Conservation (phyloP, 2,888 invertebrate species). For the Drosophila atripex region DNA sequence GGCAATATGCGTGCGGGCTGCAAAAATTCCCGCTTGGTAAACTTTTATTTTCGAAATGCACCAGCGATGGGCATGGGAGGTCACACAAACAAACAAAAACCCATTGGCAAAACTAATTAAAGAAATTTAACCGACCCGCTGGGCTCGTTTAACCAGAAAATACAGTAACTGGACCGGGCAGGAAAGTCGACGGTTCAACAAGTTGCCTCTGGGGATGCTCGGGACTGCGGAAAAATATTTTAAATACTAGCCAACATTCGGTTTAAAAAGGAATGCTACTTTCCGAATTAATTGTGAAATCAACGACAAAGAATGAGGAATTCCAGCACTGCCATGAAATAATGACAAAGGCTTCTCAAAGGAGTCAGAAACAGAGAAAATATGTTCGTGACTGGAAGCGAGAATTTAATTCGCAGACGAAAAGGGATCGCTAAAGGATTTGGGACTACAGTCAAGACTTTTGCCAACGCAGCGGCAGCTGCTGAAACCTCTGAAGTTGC, state of each 20-base stretch:
- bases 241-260: conserved; percentile 34
- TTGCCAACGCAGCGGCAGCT: conserved; percentile 19
- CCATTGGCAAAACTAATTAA: conserved; percentile 41
- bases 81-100: neutral
- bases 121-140: conserved; percentile 34
- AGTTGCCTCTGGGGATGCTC: conserved; percentile 14
- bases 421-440: conserved; percentile 48
- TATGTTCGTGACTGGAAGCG: conserved; percentile 44
- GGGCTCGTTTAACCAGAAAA: conserved; percentile 9
- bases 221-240: conserved; percentile 17
- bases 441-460: conserved; percentile 43
- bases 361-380: conserved; percentile 27
- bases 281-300: conserved; percentile 44
- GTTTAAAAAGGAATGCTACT: conserved; percentile 22
- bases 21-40: conserved; percentile 8
- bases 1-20: neutral
- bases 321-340: conserved; percentile 10
- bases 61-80: neutral
- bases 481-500: conserved; percentile 39
- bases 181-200: conserved; percentile 18
- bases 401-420: conserved; percentile 57
- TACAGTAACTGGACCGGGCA: conserved; percentile 1
- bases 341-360: conserved; percentile 6
- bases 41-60: conserved; percentile 6
- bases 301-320: conserved; percentile 36